Percentiles rank a stretch among this genome's conserved stretches.
Evolutionary conservation across 2,888 invertebrate genomes (phyloP).

Genomic region (Pherbina coryleti): DNA sequence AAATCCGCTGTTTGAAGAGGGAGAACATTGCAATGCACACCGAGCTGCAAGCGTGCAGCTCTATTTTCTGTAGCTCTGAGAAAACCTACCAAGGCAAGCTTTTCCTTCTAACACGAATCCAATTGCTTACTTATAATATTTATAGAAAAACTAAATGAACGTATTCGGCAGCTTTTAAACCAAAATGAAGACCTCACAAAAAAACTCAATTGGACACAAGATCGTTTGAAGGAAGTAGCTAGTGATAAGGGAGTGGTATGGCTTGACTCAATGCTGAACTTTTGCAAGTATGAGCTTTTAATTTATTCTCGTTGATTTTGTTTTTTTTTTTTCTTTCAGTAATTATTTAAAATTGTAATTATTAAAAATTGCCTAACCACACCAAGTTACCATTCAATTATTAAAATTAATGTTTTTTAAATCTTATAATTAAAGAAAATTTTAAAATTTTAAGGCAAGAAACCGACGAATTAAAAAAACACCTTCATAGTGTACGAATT

Average conservation of each 20-base stretch:
- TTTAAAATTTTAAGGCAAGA: constrained; percentile 61
- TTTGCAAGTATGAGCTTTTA: constrained; percentile 66
- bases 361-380: too few species aligned
- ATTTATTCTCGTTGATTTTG: background rate
- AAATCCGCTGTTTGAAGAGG: constrained; percentile 66
- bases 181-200: constrained; percentile 63
- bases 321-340: too few species aligned
- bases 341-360: too few species aligned
- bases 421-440: too few species aligned
- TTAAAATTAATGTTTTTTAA: too few species aligned
- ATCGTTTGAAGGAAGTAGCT: constrained; percentile 61
- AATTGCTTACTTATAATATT: background rate
- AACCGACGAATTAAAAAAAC: constrained; percentile 64
- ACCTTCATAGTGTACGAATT: constrained; percentile 63
- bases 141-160: constrained; percentile 64
- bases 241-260: constrained; percentile 64
- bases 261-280: constrained; percentile 67
- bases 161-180: constrained; percentile 59
- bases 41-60: constrained; percentile 64
- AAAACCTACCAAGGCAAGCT: constrained; percentile 63
- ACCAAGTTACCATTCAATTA: too few species aligned
- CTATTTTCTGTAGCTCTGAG: constrained; percentile 67
- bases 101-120: background rate
- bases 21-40: constrained; percentile 67
- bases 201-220: constrained; percentile 60